Conservation (phyloP, 2,797 vertebrate genomes). For the Glossophaga mutica region DNA sequence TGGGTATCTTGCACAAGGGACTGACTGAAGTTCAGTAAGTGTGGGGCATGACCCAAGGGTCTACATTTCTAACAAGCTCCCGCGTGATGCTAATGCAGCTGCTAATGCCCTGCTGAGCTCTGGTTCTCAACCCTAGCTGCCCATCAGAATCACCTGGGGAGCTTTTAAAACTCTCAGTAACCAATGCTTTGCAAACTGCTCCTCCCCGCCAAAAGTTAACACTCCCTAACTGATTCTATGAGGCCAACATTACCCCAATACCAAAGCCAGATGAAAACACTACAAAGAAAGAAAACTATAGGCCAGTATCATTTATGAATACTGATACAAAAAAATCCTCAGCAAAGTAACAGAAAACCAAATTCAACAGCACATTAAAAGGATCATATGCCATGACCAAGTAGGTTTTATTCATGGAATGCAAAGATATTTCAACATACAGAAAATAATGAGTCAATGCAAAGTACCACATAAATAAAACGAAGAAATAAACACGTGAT, state of each 20-base stretch:
- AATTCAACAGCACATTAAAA: not conserved
- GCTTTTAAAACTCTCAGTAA: not conserved
- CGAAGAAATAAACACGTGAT: not conserved
- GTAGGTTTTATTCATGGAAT: not conserved
- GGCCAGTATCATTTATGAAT: not conserved
- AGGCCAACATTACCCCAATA: not conserved
- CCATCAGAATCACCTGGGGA: not conserved
- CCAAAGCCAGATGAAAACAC: not conserved
- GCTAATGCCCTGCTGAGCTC: not conserved
- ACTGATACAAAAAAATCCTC: not conserved
- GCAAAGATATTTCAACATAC: not conserved
- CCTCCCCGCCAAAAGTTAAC: not conserved
- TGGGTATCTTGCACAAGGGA: not conserved
- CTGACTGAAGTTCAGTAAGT: not conserved
- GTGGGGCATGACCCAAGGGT: not conserved
- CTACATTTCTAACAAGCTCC: not conserved
- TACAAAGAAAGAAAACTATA: not conserved
- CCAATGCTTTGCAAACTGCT: not conserved
- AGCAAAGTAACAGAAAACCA: not conserved
- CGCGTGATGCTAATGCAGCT: not conserved
- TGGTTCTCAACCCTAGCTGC: not conserved
- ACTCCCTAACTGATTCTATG: not conserved
- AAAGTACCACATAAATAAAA: not conserved
- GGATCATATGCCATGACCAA: not conserved
- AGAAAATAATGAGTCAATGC: not conserved